A percentile compares a stretch with the other conserved stretches of the same genome.
Evolutionary conservation across 2,888 invertebrate genomes (phyloP).

Genomic region (Mycalesis mineus): DNA sequence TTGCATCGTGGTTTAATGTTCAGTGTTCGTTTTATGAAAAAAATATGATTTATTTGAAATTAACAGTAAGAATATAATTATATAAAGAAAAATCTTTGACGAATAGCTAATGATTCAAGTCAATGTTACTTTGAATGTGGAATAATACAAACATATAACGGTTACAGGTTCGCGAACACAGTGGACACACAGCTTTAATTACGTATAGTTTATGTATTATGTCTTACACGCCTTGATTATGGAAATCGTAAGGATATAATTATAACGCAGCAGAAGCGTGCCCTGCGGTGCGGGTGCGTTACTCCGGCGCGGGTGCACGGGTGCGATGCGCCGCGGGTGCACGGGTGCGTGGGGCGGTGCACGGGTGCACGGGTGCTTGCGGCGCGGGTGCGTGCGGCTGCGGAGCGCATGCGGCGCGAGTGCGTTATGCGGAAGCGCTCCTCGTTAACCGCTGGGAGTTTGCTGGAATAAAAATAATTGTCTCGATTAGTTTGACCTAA

Average conservation of each 20-base stretch:
- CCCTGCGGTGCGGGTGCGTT: slow-evolving; percentile 13
- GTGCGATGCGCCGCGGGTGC: slow-evolving; percentile 44
- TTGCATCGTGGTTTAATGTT: no score
- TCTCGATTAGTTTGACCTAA: no score
- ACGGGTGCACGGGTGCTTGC: neutral
- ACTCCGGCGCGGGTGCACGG: slow-evolving; percentile 2
- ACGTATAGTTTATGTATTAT: neutral
- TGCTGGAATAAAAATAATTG: slow-evolving; percentile 9
- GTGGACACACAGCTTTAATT: neutral
- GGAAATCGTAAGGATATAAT: slow-evolving; percentile 1
- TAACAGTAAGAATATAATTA: no score
- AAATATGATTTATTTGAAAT: no score
- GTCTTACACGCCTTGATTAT: neutral
- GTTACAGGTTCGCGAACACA: neutral
- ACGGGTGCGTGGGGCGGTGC: slow-evolving; percentile 5
- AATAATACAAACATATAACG: no score
- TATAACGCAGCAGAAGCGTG: slow-evolving; percentile 7
- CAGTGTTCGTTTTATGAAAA: no score
- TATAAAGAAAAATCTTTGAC: no score
- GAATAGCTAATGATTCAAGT: no score
- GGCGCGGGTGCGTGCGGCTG: slow-evolving; percentile 18
- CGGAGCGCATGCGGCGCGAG: slow-evolving; percentile 46
- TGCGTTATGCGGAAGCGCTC: slow-evolving; percentile 38
- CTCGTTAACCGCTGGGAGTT: slow-evolving; percentile 23
- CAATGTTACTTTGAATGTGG: no score